phyloP scores from a whole-genome alignment of 2,888 invertebrate species.

The Thalpophila matura region DNA sequence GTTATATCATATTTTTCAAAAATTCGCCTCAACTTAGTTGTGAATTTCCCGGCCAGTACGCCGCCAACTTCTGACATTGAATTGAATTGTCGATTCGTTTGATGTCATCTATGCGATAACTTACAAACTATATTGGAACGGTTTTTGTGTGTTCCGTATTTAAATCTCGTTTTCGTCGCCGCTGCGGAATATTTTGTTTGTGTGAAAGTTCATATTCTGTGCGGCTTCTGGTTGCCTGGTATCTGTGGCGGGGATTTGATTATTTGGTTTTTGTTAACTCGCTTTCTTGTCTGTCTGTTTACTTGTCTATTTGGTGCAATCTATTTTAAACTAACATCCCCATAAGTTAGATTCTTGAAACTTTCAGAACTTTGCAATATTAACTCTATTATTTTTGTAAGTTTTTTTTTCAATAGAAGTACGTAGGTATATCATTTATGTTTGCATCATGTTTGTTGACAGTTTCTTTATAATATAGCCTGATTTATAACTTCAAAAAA shows the following conservation, averaged over 20 bases:
- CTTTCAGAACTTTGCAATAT: too few species aligned
- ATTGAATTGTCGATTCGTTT: constrained; percentile 75
- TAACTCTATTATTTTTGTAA: too few species aligned
- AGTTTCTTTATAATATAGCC: too few species aligned
- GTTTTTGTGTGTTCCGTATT: constrained; percentile 50
- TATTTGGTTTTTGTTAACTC: constrained; percentile 2
- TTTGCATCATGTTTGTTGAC: too few species aligned
- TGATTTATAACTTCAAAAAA: too few species aligned
- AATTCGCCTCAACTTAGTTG: constrained; percentile 78
- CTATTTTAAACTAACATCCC: too few species aligned
- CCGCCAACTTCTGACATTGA: constrained; percentile 78
- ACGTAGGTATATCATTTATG: too few species aligned
- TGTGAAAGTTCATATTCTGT: constrained; percentile 14
- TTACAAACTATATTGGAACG: constrained; percentile 56
- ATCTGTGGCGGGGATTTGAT: constrained; percentile 14
- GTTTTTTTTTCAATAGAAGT: too few species aligned
- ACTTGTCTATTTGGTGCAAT: too few species aligned
- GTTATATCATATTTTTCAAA: constrained; percentile 89
- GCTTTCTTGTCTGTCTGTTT: too few species aligned
- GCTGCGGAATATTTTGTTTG: constrained; percentile 42
- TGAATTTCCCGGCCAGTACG: constrained; percentile 71
- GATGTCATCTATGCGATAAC: constrained; percentile 66
- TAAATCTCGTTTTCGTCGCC: constrained; percentile 53
- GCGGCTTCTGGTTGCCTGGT: constrained; percentile 36
- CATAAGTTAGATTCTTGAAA: too few species aligned